Base-by-base conservation (phyloP, 53 echinoderm and acorn worm genomes). In the Paelopatides confundens region DNA sequence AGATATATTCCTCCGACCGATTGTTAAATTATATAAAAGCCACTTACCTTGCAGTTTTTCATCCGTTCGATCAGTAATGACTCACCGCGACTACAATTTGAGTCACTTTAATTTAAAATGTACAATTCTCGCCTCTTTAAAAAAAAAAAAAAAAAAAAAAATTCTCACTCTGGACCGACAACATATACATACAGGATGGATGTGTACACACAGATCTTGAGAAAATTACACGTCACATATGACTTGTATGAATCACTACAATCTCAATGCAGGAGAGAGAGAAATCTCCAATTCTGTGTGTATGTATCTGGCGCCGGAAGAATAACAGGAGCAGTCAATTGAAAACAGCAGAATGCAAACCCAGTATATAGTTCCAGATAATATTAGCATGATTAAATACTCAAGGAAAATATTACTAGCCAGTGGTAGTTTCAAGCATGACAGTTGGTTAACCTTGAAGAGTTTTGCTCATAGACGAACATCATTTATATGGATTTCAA, bases 391-490 rank as follows among this genome's bases (percentile, higher is more conserved):
- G 23, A 74, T 74, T 74, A 39, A 24, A 74, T 2, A 39, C 74
- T 39, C 39, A 74, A 40, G 74, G 13, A 24, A 71, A 74, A 74
- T 74, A 46, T 74, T 74, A 17, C 39, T 74, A 17, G 27, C 38
- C 27, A 39, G 13, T 39, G 3, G 2, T 11, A 69, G 37, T 36
- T 3, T 15, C 40, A 40, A 74, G 38, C 74, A 74, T 24, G 39
- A 74, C 74, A 74, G 74, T 39, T 39, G 27, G 39, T 46, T 74
- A 74, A 74, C 74, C 74, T 74, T 74, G 74, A 46, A 27, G 74
- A 74, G 58, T 23, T 58, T 58, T 58, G 58, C 58, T 58, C 58
- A 18, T 58, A 2, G 24, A 17, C 43, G 8, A 8, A 10, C 12
- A 8, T 12, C 0, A 39, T 43, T 43, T 4, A 43, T 43, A 43